Conservation (phyloP, 2,113 vertebrate genomes). For the Tetraodon nigroviridis region DNA sequence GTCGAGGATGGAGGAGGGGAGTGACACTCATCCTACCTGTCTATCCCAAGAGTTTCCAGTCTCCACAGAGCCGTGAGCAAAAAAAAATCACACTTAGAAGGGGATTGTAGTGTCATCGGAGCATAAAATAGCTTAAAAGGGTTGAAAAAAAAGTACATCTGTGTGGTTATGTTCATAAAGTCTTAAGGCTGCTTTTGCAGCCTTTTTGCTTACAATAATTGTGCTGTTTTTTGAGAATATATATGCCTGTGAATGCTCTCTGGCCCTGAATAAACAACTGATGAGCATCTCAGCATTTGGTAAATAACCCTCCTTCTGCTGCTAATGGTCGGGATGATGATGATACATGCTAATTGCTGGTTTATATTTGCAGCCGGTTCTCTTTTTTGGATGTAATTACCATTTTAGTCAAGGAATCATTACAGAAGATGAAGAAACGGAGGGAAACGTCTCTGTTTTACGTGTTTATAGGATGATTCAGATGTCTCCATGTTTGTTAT, state of each 20-base stretch:
- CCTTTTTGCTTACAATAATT: constrained; percentile 49
- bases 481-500: neutral
- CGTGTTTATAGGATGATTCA: neutral
- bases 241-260: constrained; percentile 41
- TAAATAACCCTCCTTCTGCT: constrained; percentile 65
- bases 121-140: constrained; percentile 2
- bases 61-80: constrained; percentile 27
- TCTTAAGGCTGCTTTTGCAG: too few relatives aligned
- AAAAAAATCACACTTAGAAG: constrained; percentile 33
- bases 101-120: constrained; percentile 45
- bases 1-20: constrained; percentile 9
- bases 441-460: neutral
- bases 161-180: neutral
- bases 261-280: constrained; percentile 57
- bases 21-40: constrained; percentile 37
- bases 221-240: constrained; percentile 15
- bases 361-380: constrained; percentile 68
- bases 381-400: constrained; percentile 69
- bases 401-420: constrained; percentile 62
- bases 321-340: constrained; percentile 67
- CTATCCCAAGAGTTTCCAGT: constrained; percentile 32
- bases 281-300: constrained; percentile 54
- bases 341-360: constrained; percentile 71
- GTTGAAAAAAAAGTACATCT: neutral
- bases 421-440: constrained; percentile 25